Conservation (phyloP, 2,113 vertebrate species). For the Dipodomys stephensi region DNA sequence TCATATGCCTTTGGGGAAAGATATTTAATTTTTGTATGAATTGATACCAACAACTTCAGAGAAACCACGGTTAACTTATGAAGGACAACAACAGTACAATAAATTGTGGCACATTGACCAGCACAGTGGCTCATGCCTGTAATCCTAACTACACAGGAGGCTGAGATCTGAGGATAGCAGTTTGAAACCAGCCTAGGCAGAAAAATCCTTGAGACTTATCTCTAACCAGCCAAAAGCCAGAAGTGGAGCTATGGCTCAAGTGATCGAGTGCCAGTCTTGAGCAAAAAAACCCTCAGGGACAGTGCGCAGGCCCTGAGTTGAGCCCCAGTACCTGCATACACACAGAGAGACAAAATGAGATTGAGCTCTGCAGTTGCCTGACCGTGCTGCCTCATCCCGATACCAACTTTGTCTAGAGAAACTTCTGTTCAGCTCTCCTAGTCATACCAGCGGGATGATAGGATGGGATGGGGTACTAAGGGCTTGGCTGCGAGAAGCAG, state of each 20-base stretch:
- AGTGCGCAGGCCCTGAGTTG: no score
- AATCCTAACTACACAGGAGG: no score
- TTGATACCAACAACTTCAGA: neutral
- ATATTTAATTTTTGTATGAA: neutral
- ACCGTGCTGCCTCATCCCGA: neutral
- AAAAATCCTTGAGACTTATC: no score
- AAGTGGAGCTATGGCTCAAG: no score
- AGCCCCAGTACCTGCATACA: neutral
- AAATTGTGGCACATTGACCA: neutral
- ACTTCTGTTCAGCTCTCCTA: neutral
- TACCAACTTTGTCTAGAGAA: neutral
- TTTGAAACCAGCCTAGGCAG: no score
- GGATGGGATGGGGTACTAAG: neutral
- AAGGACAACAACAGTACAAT: neutral
- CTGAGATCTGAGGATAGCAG: no score
- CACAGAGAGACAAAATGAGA: neutral
- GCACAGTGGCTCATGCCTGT: no score
- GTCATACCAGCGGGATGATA: neutral
- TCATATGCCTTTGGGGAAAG: neutral
- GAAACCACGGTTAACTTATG: constrained; percentile 4
- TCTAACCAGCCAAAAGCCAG: no score
- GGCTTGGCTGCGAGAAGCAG: neutral
- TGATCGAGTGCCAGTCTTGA: no score
- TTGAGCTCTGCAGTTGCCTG: neutral
- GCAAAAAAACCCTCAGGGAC: no score